Evolutionary conservation across 2,888 invertebrate species (phyloP).

Genomic region (Protonemura montana): DNA sequence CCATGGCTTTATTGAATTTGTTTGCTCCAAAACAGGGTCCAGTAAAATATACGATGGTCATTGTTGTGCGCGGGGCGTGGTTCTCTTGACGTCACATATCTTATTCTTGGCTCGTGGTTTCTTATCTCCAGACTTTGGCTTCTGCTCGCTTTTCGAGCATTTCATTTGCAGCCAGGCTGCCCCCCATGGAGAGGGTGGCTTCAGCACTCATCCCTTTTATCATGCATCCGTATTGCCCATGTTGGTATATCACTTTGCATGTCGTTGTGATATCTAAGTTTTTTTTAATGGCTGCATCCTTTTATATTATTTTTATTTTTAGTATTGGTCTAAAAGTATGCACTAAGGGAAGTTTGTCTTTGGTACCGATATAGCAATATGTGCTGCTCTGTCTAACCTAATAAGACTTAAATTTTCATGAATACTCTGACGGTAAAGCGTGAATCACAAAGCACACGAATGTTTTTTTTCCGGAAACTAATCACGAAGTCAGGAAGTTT

Average conservation of each 20-base stretch:
- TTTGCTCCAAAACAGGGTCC: not conserved
- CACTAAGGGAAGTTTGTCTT: no score
- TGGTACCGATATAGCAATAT: no score
- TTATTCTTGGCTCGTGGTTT: slow-evolving; percentile 12
- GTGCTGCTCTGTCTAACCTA: no score
- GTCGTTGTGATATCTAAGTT: not conserved
- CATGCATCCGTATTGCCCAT: not conserved
- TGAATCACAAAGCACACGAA: no score
- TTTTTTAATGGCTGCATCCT: not conserved
- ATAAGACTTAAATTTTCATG: no score
- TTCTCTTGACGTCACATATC: not conserved
- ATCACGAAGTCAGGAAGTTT: no score
- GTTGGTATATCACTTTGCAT: not conserved
- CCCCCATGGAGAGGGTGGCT: not conserved
- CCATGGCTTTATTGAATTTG: slow-evolving; percentile 1
- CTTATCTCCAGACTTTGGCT: not conserved
- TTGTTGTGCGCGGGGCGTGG: slow-evolving; percentile 4
- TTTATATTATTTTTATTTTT: not conserved
- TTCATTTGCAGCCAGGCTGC: not conserved
- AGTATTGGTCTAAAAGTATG: no score
- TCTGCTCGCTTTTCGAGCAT: not conserved
- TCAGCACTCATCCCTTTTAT: not conserved
- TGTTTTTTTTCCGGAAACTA: no score
- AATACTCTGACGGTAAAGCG: no score
- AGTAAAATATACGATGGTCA: not conserved